phyloP scores from a whole-genome alignment of 2,888 invertebrate species.

The Aphidius colemani region DNA sequence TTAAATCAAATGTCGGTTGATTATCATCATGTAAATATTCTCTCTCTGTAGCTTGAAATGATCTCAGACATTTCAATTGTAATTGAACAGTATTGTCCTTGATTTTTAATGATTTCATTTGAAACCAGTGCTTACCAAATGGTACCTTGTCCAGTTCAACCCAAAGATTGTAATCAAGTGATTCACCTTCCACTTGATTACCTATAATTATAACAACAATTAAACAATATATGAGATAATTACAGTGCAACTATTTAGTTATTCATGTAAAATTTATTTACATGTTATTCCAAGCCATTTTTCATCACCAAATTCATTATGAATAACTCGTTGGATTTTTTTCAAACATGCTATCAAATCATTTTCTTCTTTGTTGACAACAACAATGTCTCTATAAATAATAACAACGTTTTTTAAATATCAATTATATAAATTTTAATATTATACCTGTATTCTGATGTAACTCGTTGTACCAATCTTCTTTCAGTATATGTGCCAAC shows the following conservation, averaged over 20 bases:
- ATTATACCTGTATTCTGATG: slow-evolving; percentile 16
- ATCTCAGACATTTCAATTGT: slow-evolving; percentile 40
- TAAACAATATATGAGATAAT: background rate
- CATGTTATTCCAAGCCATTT: slow-evolving; percentile 44
- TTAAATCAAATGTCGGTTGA: slow-evolving; percentile 36
- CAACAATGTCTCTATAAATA: slow-evolving; percentile 42
- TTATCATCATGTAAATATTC: slow-evolving; percentile 20
- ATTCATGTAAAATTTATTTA: slow-evolving; percentile 27
- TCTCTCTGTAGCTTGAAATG: slow-evolving; percentile 34
- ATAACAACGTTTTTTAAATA: background rate
- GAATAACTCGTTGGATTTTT: slow-evolving; percentile 32
- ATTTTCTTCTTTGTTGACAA: slow-evolving; percentile 39
- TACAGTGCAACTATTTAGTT: background rate
- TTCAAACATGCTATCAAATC: slow-evolving; percentile 36
- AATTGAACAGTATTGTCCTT: slow-evolving; percentile 38
- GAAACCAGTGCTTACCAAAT: slow-evolving; percentile 49
- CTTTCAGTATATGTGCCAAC: slow-evolving; percentile 16
- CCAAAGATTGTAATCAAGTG: slow-evolving; percentile 42
- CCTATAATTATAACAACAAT: slow-evolving; percentile 21
- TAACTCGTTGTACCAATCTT: slow-evolving; percentile 4
- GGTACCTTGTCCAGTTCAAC: slow-evolving; percentile 41
- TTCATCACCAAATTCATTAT: slow-evolving; percentile 29
- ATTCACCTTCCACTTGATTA: slow-evolving; percentile 33
- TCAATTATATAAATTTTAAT: background rate
- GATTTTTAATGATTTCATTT: slow-evolving; percentile 41